Conservation (phyloP, 2,797 vertebrate species). For the Zonotrichia albicollis region DNA sequence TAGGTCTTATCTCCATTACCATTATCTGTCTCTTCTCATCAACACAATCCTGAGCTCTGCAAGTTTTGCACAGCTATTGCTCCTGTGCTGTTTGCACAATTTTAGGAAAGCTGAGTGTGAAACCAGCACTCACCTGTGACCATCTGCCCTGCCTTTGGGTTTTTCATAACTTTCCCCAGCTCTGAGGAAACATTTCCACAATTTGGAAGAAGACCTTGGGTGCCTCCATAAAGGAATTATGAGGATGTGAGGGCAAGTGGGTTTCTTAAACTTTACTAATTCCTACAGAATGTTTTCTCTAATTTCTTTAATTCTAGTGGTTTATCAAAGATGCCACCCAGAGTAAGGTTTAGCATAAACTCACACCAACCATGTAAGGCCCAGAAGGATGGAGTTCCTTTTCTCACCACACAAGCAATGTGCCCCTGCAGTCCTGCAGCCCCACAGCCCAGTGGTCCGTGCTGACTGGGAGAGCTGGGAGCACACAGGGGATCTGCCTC, state of each 20-base stretch:
- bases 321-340: background rate
- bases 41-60: background rate
- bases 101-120: background rate
- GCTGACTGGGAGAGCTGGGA: background rate
- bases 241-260: background rate
- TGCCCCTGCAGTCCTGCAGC: background rate
- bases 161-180: background rate
- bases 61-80: background rate
- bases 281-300: background rate
- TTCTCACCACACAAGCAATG: rapidly evolving
- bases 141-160: background rate
- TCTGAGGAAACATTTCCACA: background rate
- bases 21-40: background rate
- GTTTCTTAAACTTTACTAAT: background rate
- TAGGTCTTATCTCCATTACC: background rate
- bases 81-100: too few relatives aligned
- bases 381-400: background rate
- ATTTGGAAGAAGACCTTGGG: background rate
- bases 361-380: rapidly evolving
- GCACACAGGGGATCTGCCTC: background rate
- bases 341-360: rapidly evolving
- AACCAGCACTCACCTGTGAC: background rate
- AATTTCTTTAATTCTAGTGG: background rate
- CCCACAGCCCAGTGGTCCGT: background rate
- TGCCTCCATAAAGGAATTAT: background rate